A percentile compares a stretch with the other conserved stretches of the same genome.
Evolutionary conservation across 2,113 vertebrate species (phyloP).

Genomic region (Nansenia antarctica): DNA sequence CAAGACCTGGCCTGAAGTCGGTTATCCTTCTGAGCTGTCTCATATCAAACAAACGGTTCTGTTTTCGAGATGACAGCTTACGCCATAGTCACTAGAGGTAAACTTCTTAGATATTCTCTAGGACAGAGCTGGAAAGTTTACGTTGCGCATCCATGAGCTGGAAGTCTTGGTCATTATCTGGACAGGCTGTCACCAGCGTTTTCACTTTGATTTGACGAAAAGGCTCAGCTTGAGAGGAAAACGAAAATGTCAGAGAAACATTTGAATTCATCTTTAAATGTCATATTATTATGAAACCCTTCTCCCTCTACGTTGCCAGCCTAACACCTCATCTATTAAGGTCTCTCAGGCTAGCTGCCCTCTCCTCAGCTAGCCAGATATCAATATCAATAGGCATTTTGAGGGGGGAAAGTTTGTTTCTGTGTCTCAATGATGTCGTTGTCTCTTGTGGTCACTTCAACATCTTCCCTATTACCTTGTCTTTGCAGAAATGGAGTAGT

Average conservation of each 20-base stretch:
- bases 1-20: not conserved
- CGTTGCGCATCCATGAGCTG: not conserved
- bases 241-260: not conserved
- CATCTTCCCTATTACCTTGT: no score
- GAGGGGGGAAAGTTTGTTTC: no score
- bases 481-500: no score
- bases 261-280: conserved; percentile 9
- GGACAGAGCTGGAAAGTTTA: not conserved
- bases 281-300: not conserved
- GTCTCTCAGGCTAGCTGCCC: no score
- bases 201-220: not conserved
- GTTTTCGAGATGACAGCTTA: not conserved
- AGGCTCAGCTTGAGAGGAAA: not conserved
- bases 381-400: no score
- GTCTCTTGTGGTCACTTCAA: no score
- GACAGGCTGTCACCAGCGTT: not conserved
- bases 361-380: no score
- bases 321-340: not conserved
- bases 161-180: conserved; percentile 3
- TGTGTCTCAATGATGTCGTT: no score
- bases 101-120: not conserved
- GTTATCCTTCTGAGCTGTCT: not conserved
- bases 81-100: not conserved
- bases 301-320: not conserved
- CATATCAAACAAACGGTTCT: not conserved